These are phyloP conservation scores for Paracyclopina nana DNA, from an alignment of 1,140 invertebrate species.

Conservation along the genomic window DNA sequence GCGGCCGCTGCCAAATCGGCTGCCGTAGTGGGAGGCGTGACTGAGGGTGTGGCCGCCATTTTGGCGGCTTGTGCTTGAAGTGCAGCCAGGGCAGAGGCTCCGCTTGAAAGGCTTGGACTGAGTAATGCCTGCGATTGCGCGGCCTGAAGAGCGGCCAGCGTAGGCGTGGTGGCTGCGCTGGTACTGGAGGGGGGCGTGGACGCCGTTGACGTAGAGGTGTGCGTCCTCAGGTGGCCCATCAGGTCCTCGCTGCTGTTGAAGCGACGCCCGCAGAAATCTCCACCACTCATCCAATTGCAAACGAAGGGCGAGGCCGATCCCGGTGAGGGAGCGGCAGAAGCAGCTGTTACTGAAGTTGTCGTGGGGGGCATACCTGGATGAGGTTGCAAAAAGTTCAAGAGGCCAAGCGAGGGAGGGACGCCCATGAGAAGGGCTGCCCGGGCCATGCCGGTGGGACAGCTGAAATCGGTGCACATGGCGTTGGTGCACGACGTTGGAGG, in stretches of 20 bases:
- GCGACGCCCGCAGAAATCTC: slow-evolving; percentile 74
- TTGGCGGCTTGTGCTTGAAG: slow-evolving; percentile 15
- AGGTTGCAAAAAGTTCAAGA: too few relatives aligned
- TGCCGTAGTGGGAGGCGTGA: neutral
- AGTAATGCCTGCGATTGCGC: slow-evolving; percentile 2
- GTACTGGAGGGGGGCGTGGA: slow-evolving; percentile 34
- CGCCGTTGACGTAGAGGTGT: slow-evolving; percentile 45
- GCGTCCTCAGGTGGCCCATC: slow-evolving; percentile 74
- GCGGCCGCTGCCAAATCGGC: too few relatives aligned
- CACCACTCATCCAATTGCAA: slow-evolving; percentile 78
- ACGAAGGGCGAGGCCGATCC: slow-evolving; percentile 45
- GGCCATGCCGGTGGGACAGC: too few relatives aligned
- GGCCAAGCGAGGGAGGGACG: too few relatives aligned
- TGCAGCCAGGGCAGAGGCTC: slow-evolving; percentile 3
- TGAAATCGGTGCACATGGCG: too few relatives aligned
- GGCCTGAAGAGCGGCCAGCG: slow-evolving; percentile 6
- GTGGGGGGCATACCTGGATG: slow-evolving; percentile 16
- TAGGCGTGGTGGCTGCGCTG: neutral
- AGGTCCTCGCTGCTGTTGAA: slow-evolving; percentile 83
- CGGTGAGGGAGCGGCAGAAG: slow-evolving; percentile 22
- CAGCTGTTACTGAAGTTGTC: slow-evolving; percentile 22
- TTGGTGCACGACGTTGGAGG: too few relatives aligned
- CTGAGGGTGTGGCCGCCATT: slow-evolving; percentile 6
- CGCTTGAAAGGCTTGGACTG: neutral
- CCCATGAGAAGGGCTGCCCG: too few relatives aligned